Evolutionary conservation across 2,888 invertebrate species (phyloP), one percentile per base, ranked within the genome.

Genomic region (Homarus gammarus): DNA sequence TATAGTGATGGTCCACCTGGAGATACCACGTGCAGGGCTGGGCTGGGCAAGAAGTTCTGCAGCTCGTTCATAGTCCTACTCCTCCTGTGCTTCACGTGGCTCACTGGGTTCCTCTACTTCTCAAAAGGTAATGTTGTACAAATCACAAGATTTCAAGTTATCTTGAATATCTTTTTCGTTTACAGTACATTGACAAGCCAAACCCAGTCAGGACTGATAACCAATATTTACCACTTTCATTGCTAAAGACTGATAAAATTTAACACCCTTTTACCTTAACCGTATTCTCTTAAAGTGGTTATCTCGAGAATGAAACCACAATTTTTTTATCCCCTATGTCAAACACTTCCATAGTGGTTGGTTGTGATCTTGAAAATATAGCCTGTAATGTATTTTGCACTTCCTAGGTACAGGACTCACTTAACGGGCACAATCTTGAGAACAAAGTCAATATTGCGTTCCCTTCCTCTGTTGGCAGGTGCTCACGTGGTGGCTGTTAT

Each of bases 51-150:
- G 8, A 94, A 94, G 94, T 91, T 94, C 83, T 94, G 93, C 84
- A 94, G 94, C 1, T 94, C 94, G 18, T 92, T 94, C 61, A 94
- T 94, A 0, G 92, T 95, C 92, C 93, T 94, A 10, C 93, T 94
- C 27, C 93, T 95, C 31, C 93, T 95, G 15, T 95, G 95, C 3
- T 93, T 95, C 77, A 94, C 95, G 10, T 95, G 95, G 95, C 90
- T 93, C 2, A 93, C 94, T 89, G 95, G 95, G 0, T 93, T 95
- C 61, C 93, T 94, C 77, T 94, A 94, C 93, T 92, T 95, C 86
- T 93, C 93, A 38, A 93, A 93, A 8, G 91, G 91, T 73, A 68
- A 61, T 44, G 18, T 18, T 40, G 36, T 12, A 18, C 27, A 36
- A n/a, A n/a, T n/a, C n/a, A 18, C 12, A 27, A 22, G 44, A n/a